Conservation (phyloP, 1,140 invertebrate species). For the Holcopasites calliopsidis region DNA sequence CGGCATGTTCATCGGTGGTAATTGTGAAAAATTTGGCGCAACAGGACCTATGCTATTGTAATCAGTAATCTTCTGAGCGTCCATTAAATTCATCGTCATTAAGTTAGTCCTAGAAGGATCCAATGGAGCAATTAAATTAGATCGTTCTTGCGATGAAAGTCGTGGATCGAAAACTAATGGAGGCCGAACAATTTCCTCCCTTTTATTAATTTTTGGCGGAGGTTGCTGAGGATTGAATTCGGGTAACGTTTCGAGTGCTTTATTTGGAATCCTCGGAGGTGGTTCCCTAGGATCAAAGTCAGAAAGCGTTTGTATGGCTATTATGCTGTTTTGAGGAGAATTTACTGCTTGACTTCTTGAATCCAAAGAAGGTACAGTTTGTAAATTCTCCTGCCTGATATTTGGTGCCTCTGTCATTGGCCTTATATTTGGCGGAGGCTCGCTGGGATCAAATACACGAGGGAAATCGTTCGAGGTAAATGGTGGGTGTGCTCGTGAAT, state of each 20-base stretch:
- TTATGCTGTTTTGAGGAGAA: constrained; percentile 1
- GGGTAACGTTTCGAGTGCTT: not conserved
- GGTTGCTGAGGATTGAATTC: constrained; percentile 44
- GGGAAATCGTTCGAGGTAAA: constrained; percentile 29
- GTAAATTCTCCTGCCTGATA: not conserved
- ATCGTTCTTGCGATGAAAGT: constrained; percentile 45
- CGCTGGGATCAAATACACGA: constrained; percentile 34
- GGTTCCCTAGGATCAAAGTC: constrained; percentile 48
- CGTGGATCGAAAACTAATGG: constrained; percentile 63
- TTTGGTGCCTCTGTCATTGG: not conserved
- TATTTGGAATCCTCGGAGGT: constrained; percentile 1
- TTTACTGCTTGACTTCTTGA: not conserved
- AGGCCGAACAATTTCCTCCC: constrained; percentile 47
- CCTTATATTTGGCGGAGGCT: constrained; percentile 49
- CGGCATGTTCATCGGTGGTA: constrained; percentile 19
- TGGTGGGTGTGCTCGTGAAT: constrained; percentile 26
- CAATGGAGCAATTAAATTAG: constrained; percentile 10
- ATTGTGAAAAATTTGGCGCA: constrained; percentile 14
- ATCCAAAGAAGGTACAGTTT: not conserved
- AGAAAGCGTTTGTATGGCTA: constrained; percentile 35
- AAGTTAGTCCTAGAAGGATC: not conserved
- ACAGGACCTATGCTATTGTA: not conserved
- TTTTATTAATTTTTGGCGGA: constrained; percentile 40
- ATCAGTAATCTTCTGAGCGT: not conserved
- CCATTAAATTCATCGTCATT: constrained; percentile 5